Evolutionary conservation across 2,113 vertebrate genomes (phyloP), one percentile per base, ranked within the genome.

Genomic region (Tautogolabrus adspersus): DNA sequence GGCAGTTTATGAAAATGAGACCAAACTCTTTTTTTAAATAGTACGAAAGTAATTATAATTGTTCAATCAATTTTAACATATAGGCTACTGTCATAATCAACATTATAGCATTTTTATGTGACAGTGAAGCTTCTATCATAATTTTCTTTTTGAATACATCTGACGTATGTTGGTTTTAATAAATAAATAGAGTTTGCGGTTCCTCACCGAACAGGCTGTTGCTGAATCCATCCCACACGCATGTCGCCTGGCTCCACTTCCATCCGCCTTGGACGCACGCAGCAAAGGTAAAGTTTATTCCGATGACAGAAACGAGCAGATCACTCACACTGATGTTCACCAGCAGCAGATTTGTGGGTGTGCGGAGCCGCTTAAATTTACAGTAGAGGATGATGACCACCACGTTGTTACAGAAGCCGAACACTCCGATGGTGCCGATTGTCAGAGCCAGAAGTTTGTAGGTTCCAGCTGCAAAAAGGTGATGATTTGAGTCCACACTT

Each of bases 201-300:
- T n/a, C 18, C 96, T 95, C 87, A 99, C 98, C 97, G 23, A 96
- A 97, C 52, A 98, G 91, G 84, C 94, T 97, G 95, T 95, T 95
- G 95, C 96, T 95, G 94, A 97, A 97, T 72, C 97, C 96, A 87
- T 97, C 96, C 96, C 96, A 97, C 56, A 92, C 79, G 93, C 96
- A 97, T 52, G 95, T 96, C 40, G 91, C 88, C 19, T 90, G 72
- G 86, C 95, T 95, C 96, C 96, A 97, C 3, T 92, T 92, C 97
- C 96, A 96, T 66, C 94, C 90, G 76, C 94, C 93, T 85, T 93
- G 89, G 63, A 97, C 84, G 92, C 96, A 97, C 83, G 96, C 96
- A 66, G 90, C 91, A 69, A 98, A 96, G 38, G 96, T 96, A 65
- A 98, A 95, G 88, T 95, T 94, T 8, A 95, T 88, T 4, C 96